Base-by-base conservation (phyloP, 2,797 vertebrate species). In the Spinus pinus region DNA sequence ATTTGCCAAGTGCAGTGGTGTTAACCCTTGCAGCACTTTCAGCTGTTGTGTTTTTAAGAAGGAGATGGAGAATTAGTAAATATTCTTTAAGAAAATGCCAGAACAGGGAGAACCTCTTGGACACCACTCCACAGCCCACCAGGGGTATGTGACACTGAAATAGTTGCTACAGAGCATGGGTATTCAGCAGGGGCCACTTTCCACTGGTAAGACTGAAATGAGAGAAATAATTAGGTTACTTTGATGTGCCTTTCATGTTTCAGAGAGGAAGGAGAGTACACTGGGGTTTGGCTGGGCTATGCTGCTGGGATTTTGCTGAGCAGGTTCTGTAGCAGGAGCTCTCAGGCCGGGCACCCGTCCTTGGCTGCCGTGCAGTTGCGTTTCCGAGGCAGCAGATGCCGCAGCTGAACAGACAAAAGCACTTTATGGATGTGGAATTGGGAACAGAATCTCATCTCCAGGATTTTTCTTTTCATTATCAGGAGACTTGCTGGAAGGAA, bases 381-480 rank as follows among this genome's bases (percentile, higher is more conserved):
- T 69, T 84, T 57, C 54, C 5, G 12, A 72, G 86, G 84, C 96
- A 95, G 93, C 93, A 96, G 95, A 39, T 95, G 96, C 92, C 91
- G 78, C 93, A 95, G 93, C 81, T 53, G 72, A 94, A 90, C 74
- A 85, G 75, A 62, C 58, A 58, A 94, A 88, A 69, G 37, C 30
- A 1, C 27, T 53, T 53, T 1, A 16, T 66, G 79, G 51, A 28
- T 44, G 61, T 60, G 75, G 47, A 41, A 18, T 3, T 56, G 37
- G 42, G 70, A 31, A 28, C 31, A 82, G 79, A 69, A 75, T 54
- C 49, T 85, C 60, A 12, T 44, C 64, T 37, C 47, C 35, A 27
- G 69, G 33, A 35, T 61, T 87, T 86, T 46, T 50, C 41, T 49
- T 93, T 91, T 73, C 58, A 6, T 51, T 79, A 15, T 18, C 54